Evolutionary conservation across 2,888 invertebrate species (phyloP), one percentile per base, ranked within the genome.

Genomic region (Xestia xanthographa): DNA sequence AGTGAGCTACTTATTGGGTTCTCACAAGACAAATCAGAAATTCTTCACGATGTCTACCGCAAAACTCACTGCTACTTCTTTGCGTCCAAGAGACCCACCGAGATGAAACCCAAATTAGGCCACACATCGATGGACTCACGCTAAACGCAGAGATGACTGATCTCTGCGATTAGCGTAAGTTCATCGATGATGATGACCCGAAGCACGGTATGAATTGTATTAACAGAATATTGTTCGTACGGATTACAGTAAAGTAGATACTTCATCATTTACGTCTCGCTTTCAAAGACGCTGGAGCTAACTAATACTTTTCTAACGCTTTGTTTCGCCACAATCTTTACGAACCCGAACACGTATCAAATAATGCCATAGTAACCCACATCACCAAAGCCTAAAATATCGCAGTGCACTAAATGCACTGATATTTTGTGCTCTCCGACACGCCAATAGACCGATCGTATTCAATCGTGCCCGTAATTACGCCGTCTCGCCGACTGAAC

Each of bases 381-480:
- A 80, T 80, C 38, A 9, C 22, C n/a, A 72, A 17, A 72, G 5
- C 22, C 45, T 63, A 53, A 62, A 75, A 75, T 63, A 29, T 45
- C 5, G 5, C 26, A 43, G 60, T 34, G 56, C 45, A 38, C 26
- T 34, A 60, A 80, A 66, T 60, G 8, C 58, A 12, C 53, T 66
- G 63, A 85, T 72, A 81, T 72, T 85, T 85, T 50, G 80, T 70
- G 58, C 41, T 72, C 62, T 80, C 14, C 58, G 62, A 82, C 50
- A 38, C 50, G 11, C 34, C 58, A 50, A 75, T 75, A 82, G 58
- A 81, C 50, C 69, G 41, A 70, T 70, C 63, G 70, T 45, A 83
- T 83, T 83, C 82, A 85, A 84, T 86, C 80, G 84, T 76, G 72
- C 29, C n/a, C 56, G 67, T 84, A 85, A 86, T 86, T 85, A 86